Conservation (phyloP, 2,113 vertebrate genomes). For the Sphaerodactylus townsendi region DNA sequence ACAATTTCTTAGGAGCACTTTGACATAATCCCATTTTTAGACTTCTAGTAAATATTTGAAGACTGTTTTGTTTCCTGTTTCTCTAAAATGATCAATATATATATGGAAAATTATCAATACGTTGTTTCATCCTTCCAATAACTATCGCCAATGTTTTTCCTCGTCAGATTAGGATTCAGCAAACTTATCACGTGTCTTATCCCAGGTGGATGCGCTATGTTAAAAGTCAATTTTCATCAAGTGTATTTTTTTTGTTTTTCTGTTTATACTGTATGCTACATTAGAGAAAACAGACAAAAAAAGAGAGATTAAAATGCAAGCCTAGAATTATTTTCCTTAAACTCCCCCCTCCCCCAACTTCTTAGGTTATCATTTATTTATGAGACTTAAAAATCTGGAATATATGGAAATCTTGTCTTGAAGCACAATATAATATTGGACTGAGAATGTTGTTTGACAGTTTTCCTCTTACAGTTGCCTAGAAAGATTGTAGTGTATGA, state of each 20-base stretch:
- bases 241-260: constrained; percentile 77
- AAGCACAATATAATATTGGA: constrained; percentile 87
- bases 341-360: constrained; percentile 75
- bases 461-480: constrained; percentile 71
- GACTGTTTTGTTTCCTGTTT: not conserved
- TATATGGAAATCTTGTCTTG: constrained; percentile 95
- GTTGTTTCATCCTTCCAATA: constrained; percentile 47
- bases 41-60: constrained; percentile 38
- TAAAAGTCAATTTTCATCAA: constrained; percentile 90
- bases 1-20: constrained; percentile 32
- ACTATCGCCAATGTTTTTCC: constrained; percentile 31
- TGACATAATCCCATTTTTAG: not conserved
- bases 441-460: constrained; percentile 83
- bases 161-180: constrained; percentile 67
- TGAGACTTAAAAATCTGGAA: constrained; percentile 88
- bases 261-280: constrained; percentile 86
- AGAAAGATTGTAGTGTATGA: constrained; percentile 72
- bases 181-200: constrained; percentile 81
- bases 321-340: constrained; percentile 89
- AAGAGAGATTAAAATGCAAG: constrained; percentile 88
- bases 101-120: constrained; percentile 43
- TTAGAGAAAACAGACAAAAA: constrained; percentile 93
- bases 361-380: constrained; percentile 96
- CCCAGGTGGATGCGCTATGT: constrained; percentile 76
- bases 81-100: constrained; percentile 7